Percentiles rank a stretch among this genome's conserved stretches.
Evolutionary conservation across 2,888 invertebrate species (phyloP).

Genomic region (Tinea pellionella): DNA sequence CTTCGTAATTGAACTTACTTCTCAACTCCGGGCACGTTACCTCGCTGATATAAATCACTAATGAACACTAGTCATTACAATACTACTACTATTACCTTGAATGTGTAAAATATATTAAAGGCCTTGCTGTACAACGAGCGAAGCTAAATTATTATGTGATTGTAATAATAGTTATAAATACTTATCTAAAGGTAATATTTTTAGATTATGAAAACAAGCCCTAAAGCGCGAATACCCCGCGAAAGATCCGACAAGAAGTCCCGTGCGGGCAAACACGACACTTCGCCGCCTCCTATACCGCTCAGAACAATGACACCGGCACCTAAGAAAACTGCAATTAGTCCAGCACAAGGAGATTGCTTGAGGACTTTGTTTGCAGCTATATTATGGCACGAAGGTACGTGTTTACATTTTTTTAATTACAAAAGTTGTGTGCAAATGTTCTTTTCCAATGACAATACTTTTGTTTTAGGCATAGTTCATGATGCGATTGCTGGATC

Average conservation of each 20-base stretch:
- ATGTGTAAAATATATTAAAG: neutral
- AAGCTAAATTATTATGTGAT: no score
- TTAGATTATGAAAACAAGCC: no score
- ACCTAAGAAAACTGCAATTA: slow-evolving; percentile 84
- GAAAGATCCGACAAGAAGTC: slow-evolving; percentile 28
- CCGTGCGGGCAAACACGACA: slow-evolving; percentile 40
- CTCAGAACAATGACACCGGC: slow-evolving; percentile 39
- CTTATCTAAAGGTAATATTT: no score
- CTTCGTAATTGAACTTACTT: no score
- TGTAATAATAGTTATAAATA: no score
- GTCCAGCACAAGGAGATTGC: slow-evolving; percentile 92
- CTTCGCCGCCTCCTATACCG: slow-evolving; percentile 39
- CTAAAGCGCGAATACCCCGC: no score
- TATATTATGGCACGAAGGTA: slow-evolving; percentile 94
- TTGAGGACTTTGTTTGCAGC: slow-evolving; percentile 96
- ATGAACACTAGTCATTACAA: neutral
- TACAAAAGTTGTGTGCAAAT: neutral
- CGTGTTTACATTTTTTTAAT: neutral
- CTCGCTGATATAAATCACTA: no score
- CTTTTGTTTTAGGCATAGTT: slow-evolving; percentile 75
- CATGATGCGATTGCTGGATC: slow-evolving; percentile 99
- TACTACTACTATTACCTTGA: neutral
- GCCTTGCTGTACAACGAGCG: no score
- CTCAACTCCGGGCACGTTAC: no score
- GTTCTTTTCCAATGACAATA: no score